A percentile compares a stretch with the other conserved stretches of the same genome.
Evolutionary conservation across 35 echinoderm and acorn worm genomes (phyloP).

Genomic region (Lytechinus pictus): DNA sequence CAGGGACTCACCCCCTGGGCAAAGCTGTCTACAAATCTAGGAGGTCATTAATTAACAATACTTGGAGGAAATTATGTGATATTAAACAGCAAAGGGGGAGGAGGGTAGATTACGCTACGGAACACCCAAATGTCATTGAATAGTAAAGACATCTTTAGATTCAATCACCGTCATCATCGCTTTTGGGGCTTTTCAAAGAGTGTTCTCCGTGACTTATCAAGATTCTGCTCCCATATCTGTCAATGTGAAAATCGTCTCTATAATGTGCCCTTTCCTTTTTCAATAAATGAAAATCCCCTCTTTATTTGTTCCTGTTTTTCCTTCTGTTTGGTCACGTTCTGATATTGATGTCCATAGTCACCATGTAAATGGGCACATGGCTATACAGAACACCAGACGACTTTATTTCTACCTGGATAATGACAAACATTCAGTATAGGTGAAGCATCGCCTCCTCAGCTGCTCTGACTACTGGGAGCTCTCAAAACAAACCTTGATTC

Average conservation of each 20-base stretch:
- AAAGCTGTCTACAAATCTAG: not conserved
- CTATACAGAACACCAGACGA: not conserved
- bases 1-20: not conserved
- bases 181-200: not conserved
- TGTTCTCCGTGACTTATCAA: not conserved
- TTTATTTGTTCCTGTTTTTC: not conserved
- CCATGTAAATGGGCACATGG: not conserved
- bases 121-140: not conserved
- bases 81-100: conserved; percentile 15
- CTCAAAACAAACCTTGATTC: no score
- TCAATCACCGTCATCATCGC: not conserved
- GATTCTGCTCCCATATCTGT: not conserved
- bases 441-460: no score
- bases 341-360: not conserved
- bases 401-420: not conserved
- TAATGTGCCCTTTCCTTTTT: not conserved
- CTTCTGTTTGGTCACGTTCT: not conserved
- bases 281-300: not conserved
- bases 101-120: not conserved
- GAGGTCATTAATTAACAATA: conserved; percentile 20
- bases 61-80: not conserved
- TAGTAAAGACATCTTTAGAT: not conserved
- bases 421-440: not conserved
- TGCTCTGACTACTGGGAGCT: no score
- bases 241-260: not conserved